These are phyloP conservation scores for Tupaia chinensis DNA, from an alignment of 2,113 vertebrate species.

Conservation along the genomic window DNA sequence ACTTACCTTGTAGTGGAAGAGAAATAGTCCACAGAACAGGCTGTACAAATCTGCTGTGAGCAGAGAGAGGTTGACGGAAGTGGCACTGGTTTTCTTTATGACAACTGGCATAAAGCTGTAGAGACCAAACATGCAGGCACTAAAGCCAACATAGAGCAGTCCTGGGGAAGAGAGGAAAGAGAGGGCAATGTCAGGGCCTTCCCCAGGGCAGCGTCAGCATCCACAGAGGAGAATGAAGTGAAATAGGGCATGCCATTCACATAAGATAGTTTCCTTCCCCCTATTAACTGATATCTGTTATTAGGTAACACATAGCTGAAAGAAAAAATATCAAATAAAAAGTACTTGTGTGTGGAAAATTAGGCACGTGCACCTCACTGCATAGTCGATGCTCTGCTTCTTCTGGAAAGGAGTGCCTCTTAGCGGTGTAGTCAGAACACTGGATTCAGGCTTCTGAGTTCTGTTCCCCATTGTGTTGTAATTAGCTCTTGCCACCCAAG, in stretches of 20 bases:
- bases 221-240: not conserved
- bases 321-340: not conserved
- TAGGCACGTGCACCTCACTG: not conserved
- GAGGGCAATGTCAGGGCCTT: not conserved
- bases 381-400: not conserved
- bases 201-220: no score
- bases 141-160: slow-evolving; percentile 95
- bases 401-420: not conserved
- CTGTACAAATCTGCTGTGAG: slow-evolving; percentile 97
- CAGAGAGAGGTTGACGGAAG: slow-evolving; percentile 95
- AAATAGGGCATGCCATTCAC: accelerated
- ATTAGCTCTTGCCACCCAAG: not conserved
- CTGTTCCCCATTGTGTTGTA: not conserved
- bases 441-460: not conserved
- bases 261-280: not conserved
- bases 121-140: slow-evolving; percentile 96
- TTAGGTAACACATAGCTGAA: not conserved
- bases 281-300: not conserved
- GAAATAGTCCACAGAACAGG: slow-evolving; percentile 96
- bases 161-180: slow-evolving; percentile 86
- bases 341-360: not conserved
- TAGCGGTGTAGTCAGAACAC: not conserved
- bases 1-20: slow-evolving; percentile 97
- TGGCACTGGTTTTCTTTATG: slow-evolving; percentile 96
- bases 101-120: slow-evolving; percentile 98